phyloP scores from a whole-genome alignment of 2,113 vertebrate genomes.

The rat (Rattus norvegicus) region GRCr8 NC_086021.1:59840501-59841000 shows the following conservation, averaged over 20 bases:
- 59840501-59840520: neutral
- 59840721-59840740: slow-evolving; percentile 51
- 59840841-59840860: slow-evolving; percentile 54
- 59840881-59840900: slow-evolving; percentile 51
- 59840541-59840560: neutral
- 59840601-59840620: slow-evolving; percentile 47
- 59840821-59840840: slow-evolving; percentile 60
- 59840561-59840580: slow-evolving; percentile 21
- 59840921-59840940: slow-evolving; percentile 69
- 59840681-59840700: slow-evolving; percentile 48
- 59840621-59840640: slow-evolving; percentile 16
- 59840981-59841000: slow-evolving; percentile 72
- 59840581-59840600: neutral
- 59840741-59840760: slow-evolving; percentile 56
- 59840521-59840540: slow-evolving; percentile 37
- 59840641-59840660: slow-evolving; percentile 48
- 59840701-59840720: slow-evolving; percentile 50
- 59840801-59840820: neutral
- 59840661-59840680: slow-evolving; percentile 49
- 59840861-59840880: slow-evolving; percentile 66
- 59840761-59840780: slow-evolving; percentile 65
- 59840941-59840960: slow-evolving; percentile 62
- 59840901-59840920: slow-evolving; percentile 61
- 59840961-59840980: slow-evolving; percentile 62
- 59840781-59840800: slow-evolving; percentile 67